Evolutionary conservation across 2,888 invertebrate species (phyloP).

Genomic region (Chymomyza amoena): DNA sequence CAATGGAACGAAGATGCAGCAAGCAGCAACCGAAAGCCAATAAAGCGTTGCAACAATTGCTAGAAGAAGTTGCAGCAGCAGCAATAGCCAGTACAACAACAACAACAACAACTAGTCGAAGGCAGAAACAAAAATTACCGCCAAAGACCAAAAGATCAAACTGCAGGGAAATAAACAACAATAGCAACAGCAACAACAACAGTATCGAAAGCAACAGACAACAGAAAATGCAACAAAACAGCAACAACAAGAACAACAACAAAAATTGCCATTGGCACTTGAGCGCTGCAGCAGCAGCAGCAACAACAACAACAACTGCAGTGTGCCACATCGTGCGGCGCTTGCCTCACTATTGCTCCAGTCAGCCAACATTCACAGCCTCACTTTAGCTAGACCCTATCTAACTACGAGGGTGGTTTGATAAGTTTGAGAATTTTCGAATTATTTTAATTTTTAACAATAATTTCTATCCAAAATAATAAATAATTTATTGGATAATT

Average conservation of each 20-base stretch:
- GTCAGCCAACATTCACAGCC: not conserved
- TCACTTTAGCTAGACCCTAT: not conserved
- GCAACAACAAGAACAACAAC: slow-evolving; percentile 26
- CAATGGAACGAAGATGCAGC: slow-evolving; percentile 14
- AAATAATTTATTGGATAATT: too few relatives aligned
- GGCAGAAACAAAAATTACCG: slow-evolving; percentile 65
- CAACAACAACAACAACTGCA: slow-evolving; percentile 39
- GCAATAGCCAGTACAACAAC: not conserved
- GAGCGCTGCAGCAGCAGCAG: slow-evolving; percentile 4
- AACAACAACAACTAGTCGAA: too few relatives aligned
- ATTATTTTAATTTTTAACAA: too few relatives aligned
- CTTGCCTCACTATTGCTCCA: slow-evolving; percentile 20
- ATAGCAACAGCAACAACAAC: slow-evolving; percentile 28
- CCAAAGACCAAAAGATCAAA: slow-evolving; percentile 73
- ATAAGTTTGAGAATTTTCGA: too few relatives aligned
- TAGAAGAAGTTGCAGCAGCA: slow-evolving; percentile 57
- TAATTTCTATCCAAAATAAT: too few relatives aligned
- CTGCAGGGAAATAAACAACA: slow-evolving; percentile 71
- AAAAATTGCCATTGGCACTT: slow-evolving; percentile 27
- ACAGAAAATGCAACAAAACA: slow-evolving; percentile 20
- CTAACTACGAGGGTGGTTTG: not conserved
- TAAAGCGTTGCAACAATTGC: slow-evolving; percentile 52
- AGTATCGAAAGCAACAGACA: slow-evolving; percentile 21
- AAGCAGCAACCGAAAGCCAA: slow-evolving; percentile 45
- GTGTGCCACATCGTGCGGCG: slow-evolving; percentile 24